A percentile compares a stretch with the other conserved stretches of the same genome.
These are phyloP conservation scores for Myocastor coypus DNA, from an alignment of 2,113 vertebrate species.

Conservation along the genomic window DNA sequence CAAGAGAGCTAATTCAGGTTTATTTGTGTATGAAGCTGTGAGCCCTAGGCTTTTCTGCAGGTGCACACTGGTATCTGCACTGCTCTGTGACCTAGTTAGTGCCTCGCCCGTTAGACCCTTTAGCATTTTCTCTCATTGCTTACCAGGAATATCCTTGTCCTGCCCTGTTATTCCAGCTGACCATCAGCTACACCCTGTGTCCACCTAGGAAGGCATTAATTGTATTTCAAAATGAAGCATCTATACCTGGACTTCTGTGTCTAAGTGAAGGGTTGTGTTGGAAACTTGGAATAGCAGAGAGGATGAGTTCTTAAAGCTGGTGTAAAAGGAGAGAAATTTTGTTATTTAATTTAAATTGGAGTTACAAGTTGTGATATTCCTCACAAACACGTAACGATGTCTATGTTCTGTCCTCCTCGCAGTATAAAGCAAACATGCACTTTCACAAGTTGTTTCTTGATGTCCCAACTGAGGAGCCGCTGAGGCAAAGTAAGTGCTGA, in stretches of 20 bases:
- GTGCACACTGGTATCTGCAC: background rate
- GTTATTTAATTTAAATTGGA: background rate
- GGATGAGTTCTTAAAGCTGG: background rate
- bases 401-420: conserved; percentile 74
- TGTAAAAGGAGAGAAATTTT: background rate
- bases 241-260: background rate
- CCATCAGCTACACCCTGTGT: background rate
- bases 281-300: background rate
- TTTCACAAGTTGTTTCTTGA: conserved; percentile 98
- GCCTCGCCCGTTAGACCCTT: background rate
- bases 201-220: background rate
- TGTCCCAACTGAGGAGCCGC: conserved; percentile 92
- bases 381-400: accelerated
- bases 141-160: background rate
- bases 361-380: background rate
- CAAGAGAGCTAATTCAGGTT: background rate
- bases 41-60: background rate
- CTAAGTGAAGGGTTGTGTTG: background rate
- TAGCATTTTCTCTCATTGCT: background rate
- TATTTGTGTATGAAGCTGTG: background rate
- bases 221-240: background rate
- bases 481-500: conserved; percentile 94
- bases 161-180: background rate
- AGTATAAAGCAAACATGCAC: conserved; percentile 95
- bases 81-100: too few relatives aligned